Evolutionary conservation across 2,797 vertebrate genomes (phyloP), one percentile per base, ranked within the genome.

Genomic region (Sebastes hubbsi): DNA sequence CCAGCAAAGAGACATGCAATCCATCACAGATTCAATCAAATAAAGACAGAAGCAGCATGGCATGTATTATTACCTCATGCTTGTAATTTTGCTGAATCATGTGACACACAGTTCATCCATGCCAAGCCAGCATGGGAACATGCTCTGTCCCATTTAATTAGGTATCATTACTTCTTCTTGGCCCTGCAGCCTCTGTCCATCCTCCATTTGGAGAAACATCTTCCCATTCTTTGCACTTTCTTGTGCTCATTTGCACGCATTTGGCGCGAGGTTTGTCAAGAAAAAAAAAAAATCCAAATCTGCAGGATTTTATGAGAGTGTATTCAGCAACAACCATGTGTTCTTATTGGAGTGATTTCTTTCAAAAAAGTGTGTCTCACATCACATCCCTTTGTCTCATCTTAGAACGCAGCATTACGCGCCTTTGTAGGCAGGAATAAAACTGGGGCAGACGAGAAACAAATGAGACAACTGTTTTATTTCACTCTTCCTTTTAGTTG

Each of bases 71-170:
- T 63, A 75, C 85, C 32, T 79, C 73, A 75, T 58, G 49, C 75
- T 72, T 78, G 55, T 68, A 49, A 82, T 90, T 87, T 66, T 75
- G 84, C 78, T 77, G 77, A 81, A 88, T 89, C 87, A 83, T 22
- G 5, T 72, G 68, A 72, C 55, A 9, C 67, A 68, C 29, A 64
- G 25, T 63, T 71, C 34, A 52, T 52, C 68, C 68, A 65, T 59
- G 66, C 86, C 65, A 70, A 86, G 66, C 69, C 84, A 81, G 75
- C 80, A 81, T 73, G 81, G 69, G 58, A 82, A 78, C 84, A 89
- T 80, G 78, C 75, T 75, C 64, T 68, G 86, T 87, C 77, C 85
- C 72, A 86, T 91, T 91, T 91, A 91, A 94, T 93, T 89, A 92
- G 79, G 49, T 75, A 75, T 87, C 83, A 92, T 90, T 88, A 85